Base-by-base conservation (phyloP, 2,113 vertebrate genomes). In the Microtus pennsylvanicus region DNA sequence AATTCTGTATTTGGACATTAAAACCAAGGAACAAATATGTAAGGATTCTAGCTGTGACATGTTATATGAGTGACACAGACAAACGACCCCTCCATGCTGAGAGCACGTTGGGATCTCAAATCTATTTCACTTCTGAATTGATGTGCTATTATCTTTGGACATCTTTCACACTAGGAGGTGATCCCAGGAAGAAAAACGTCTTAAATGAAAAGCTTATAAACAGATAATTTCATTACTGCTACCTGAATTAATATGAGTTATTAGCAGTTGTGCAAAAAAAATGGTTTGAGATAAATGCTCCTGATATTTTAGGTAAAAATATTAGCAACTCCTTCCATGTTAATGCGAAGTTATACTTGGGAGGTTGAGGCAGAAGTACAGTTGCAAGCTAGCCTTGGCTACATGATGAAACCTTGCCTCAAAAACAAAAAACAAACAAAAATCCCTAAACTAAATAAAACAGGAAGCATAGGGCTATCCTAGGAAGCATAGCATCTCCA, bases 101-200 rank as follows among this genome's bases (percentile, higher is more conserved):
- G 91, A 96, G 90, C 96, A 97, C 93, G 97, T 94, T 98, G 96
- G 85, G 98, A 96, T 98, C 95, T 97, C 97, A 97, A 98, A 98
- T 98, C 97, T 98, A 98, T 98, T 97, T 98, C 58, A 97, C 96
- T 98, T 98, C 96, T 96, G 97, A 98, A 98, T 87, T 97, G 98
- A 98, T 97, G 94, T 92, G 97, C 97, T 98, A 98, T 98, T 98
- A 98, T 98, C 97, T 98, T 97, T 97, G 98, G 98, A 98, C 98
- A 98, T 98, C 97, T 98, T 98, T 98, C 98, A 97, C 98, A 98
- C 92, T 91, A 97, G 98, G 98, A 98, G 96, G 97, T 97, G 97
- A 98, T 97, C 87, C 92, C 97, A 96, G 96, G 92, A 96, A 98
- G 96, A 92, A 82, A 96, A 96, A 98, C 97, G 98, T 98, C 88